phyloP scores from a whole-genome alignment of 2,113 vertebrate species.

The Amphilophus citrinellus region DNA sequence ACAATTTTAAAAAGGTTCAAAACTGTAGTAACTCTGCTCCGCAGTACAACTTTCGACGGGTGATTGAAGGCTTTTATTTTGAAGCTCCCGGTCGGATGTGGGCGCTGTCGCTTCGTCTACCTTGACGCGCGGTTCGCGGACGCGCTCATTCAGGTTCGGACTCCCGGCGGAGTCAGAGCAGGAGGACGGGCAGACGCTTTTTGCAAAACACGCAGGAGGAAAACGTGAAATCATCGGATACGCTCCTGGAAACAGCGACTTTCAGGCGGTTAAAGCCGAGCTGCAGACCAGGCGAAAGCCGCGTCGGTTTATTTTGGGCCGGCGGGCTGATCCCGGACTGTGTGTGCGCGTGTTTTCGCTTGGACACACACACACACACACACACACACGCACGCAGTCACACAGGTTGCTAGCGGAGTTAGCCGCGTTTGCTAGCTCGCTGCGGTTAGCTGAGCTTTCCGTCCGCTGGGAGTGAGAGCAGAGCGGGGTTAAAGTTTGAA shows the following conservation, averaged over 20 bases:
- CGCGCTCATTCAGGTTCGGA: slow-evolving; percentile 32
- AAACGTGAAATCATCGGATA: neutral
- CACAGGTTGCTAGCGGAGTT: slow-evolving; percentile 71
- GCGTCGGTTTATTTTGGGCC: neutral
- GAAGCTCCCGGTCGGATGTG: slow-evolving; percentile 10
- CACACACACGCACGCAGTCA: slow-evolving; percentile 24
- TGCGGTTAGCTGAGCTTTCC: neutral
- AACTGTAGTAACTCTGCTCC: too few relatives aligned
- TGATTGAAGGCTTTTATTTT: slow-evolving; percentile 22
- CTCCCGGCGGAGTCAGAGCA: slow-evolving; percentile 22
- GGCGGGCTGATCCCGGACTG: slow-evolving; percentile 10
- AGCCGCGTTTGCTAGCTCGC: slow-evolving; percentile 48
- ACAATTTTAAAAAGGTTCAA: neutral
- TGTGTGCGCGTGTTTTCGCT: neutral
- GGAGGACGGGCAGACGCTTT: neutral
- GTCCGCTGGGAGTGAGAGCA: neutral
- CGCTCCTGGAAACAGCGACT: neutral
- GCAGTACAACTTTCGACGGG: too few relatives aligned
- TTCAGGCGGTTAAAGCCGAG: neutral
- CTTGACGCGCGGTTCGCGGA: neutral
- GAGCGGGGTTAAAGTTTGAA: neutral
- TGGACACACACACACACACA: slow-evolving; percentile 15
- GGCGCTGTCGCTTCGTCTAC: fast-evolving
- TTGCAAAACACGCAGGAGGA: slow-evolving; percentile 19
- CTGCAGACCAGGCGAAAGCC: neutral